phyloP scores from a whole-genome alignment of 92 coral and sea anemone genomes.

The Plumapathes pennacea region DNA sequence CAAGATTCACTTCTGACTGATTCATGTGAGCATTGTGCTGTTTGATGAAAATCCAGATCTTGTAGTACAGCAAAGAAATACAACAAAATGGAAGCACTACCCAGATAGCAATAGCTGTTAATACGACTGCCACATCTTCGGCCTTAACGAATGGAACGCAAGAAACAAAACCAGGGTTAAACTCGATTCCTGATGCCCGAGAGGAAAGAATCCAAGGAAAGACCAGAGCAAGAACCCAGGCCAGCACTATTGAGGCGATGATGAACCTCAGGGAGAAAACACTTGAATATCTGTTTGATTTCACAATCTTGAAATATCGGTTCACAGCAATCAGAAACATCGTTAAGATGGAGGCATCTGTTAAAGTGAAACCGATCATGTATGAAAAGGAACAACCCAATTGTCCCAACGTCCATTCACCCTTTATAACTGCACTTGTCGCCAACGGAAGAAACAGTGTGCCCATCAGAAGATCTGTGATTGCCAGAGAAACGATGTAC shows the following conservation, averaged over 20 bases:
- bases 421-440: constrained; percentile 2
- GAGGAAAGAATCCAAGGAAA: constrained; percentile 11
- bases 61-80: constrained; percentile 19
- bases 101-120: neutral
- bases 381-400: constrained; percentile 21
- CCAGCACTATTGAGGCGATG: neutral
- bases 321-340: constrained; percentile 31
- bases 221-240: constrained; percentile 21
- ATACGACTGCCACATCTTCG: constrained; percentile 2
- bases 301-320: constrained; percentile 26
- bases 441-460: constrained; percentile 26
- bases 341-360: constrained; percentile 38
- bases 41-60: constrained; percentile 23
- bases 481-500: constrained; percentile 20
- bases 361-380: constrained; percentile 18
- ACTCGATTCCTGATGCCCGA: constrained; percentile 7
- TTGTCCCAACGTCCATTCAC: constrained; percentile 16
- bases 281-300: constrained; percentile 14
- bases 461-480: constrained; percentile 23
- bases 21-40: constrained; percentile 21
- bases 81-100: constrained; percentile 12
- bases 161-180: constrained; percentile 15
- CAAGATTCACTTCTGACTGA: constrained; percentile 2
- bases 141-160: constrained; percentile 15
- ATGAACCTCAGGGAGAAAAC: constrained; percentile 21